Base-by-base conservation (phyloP, 1,140 invertebrate species). In the Zaprionus nigranus region DNA sequence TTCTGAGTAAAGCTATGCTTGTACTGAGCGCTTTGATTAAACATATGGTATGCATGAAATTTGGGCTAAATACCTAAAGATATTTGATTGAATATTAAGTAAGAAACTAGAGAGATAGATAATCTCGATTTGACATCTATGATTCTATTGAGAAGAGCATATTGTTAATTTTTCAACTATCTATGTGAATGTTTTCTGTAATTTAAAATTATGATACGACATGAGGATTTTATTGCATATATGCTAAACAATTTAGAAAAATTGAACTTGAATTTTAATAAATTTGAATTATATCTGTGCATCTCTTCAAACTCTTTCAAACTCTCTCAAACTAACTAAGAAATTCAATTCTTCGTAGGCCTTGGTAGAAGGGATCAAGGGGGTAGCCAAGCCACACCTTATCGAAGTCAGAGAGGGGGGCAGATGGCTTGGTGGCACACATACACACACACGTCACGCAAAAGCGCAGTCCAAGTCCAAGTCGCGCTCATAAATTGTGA, bases 401-500 rank as follows among this genome's bases (percentile, higher is more conserved):
- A 17, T 30, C 30, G 15, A 12, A 46, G 62, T 9, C 30, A 17
- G 20, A 17, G 26, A 12, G 22, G 17, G 46, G 17, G 28, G 20
- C 15, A 20, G 34, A 53, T 3, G 30, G 2, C 30, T 34, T 34
- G 30, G 30, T 30, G 28, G 9, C 38, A 15, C 38, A 15, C 38
- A 40, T 0, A 40, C 15, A 0, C 0, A 26, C 24, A 24, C 20
- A 51, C 46, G 20, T 64, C 74, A 65, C 34, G 53, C 61, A 76
- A 72, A 76, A 72, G 74, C 57, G 68, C 69, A 72, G 62, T 72
- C 49, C 56, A 81, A 72, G 56, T 75, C 60, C 40, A 46, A 46
- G 40, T 46, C 40, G 54, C 63, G 64, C 68, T 73, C 83, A 77
- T 87, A 87, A 88, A 87, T 90, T 81, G 71, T 75, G 74, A 88